Evolutionary conservation across 2,797 vertebrate genomes (phyloP), one percentile per base, ranked within the genome.

Genomic region (Thripadectes ignobilis): DNA sequence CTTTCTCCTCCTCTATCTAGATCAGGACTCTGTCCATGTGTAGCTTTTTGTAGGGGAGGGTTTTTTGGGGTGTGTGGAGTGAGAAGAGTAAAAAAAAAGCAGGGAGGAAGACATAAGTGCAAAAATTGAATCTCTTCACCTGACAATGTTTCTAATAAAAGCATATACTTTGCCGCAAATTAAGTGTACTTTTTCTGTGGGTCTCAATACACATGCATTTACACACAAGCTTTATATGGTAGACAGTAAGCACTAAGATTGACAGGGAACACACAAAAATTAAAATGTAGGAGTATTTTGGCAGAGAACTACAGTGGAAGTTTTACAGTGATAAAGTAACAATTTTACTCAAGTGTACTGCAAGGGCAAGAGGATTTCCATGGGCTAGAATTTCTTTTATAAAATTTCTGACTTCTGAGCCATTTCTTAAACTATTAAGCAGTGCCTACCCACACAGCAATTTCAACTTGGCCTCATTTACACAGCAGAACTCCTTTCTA

Each of bases 51-150:
- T 10, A 51, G 4, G 7, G 9, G 4, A 36, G 3, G 2, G 12
- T 58, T 76, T 67, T 12, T 4, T 0, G 1, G 16, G 3, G 5
- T 1, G 0, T 41, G 8, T 10, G n/a, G 11, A 49, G 5, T 2
- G 2, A 34, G 36, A 12, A 30, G 4, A 71, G 15, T 7, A 36
- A 12, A 75, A 57, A 57, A 14, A 65, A 76, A 84, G 5, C 13
- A 51, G 49, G 32, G 22, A 76, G 27, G 8, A 72, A 15, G 14
- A 85, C 14, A 7, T 18, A 13, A 16, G 14, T 19, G 15, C 9
- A 80, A 81, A 91, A 80, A 38, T 8, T 30, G 0, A 49, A 75
- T 68, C 26, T 52, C 34, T 9, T 67, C 6, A 2, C 12, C 32
- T 11, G 17, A 13, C 18, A 77, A 4, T 2, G 0, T 57, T 94